Conservation (phyloP, 2,797 vertebrate species). For the Setipinna tenuifilis region DNA sequence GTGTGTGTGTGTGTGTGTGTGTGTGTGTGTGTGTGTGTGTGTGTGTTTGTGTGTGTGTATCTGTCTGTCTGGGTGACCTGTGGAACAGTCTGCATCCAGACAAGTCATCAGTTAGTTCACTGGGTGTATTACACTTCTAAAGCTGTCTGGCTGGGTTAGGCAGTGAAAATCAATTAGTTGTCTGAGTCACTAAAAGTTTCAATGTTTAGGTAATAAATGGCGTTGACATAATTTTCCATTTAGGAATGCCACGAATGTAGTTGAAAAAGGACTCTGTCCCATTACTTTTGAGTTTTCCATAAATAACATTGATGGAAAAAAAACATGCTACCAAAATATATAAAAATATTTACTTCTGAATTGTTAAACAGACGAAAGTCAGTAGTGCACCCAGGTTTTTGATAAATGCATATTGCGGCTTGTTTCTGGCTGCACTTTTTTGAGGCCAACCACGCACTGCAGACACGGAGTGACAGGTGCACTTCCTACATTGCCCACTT, state of each 20-base stretch:
- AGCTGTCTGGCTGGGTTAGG: neutral
- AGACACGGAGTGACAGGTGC: conserved; percentile 8
- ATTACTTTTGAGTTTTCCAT: neutral
- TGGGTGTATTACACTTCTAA: neutral
- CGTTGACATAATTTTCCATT: neutral
- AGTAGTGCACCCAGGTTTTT: neutral
- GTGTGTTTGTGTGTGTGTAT: conserved; percentile 61
- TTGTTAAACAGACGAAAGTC: neutral
- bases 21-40: conserved; percentile 66
- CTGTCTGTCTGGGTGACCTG: conserved; percentile 53
- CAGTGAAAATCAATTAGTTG: neutral
- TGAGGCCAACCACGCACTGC: neutral
- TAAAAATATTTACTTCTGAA: neutral
- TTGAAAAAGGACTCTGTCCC: neutral
- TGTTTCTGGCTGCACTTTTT: neutral
- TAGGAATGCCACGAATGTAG: neutral
- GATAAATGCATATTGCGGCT: neutral
- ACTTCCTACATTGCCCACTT: conserved; percentile 32
- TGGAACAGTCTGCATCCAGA: conserved; percentile 47
- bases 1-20: conserved; percentile 67
- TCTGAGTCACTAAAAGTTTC: neutral
- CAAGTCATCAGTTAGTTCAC: neutral
- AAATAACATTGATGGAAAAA: neutral
- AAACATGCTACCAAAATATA: neutral
- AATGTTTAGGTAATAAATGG: neutral